Percentiles rank a stretch among this genome's conserved stretches.
These are phyloP conservation scores for Lamellibrachia luymesi DNA, from an alignment of 1,140 invertebrate species.

Conservation along the genomic window DNA sequence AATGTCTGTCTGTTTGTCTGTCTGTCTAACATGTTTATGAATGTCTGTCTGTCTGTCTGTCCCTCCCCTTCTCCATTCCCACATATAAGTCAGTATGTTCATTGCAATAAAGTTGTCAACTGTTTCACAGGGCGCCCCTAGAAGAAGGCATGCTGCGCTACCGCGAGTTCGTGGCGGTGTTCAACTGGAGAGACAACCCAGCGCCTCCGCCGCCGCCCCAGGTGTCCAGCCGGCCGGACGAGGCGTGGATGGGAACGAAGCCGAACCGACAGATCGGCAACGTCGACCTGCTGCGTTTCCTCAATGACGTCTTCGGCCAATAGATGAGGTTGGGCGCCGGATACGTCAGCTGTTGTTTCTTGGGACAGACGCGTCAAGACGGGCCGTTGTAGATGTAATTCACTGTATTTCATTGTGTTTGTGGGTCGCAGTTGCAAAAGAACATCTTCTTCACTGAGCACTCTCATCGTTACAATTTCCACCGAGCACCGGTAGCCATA, in stretches of 20 bases:
- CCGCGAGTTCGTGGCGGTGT: conserved; percentile 37
- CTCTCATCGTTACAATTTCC: background rate
- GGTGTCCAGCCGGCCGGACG: conserved; percentile 35
- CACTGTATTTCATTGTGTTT: background rate
- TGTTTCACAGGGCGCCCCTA: conserved; percentile 32
- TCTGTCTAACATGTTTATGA: too few relatives aligned
- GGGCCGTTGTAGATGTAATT: background rate
- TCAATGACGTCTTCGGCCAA: conserved; percentile 39
- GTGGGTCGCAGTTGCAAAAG: background rate
- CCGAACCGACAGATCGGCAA: conserved; percentile 33
- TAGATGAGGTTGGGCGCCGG: background rate
- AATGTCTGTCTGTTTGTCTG: too few relatives aligned
- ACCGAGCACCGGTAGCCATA: background rate
- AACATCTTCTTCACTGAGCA: background rate
- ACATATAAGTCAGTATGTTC: background rate
- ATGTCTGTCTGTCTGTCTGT: too few relatives aligned
- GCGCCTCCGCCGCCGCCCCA: conserved; percentile 35
- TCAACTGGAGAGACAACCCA: conserved; percentile 51
- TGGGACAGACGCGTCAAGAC: background rate
- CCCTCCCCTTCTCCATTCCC: background rate
- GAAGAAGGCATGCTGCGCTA: conserved; percentile 43
- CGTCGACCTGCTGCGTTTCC: conserved; percentile 39
- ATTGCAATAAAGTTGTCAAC: background rate
- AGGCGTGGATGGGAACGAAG: conserved; percentile 41
- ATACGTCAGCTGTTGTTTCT: background rate